phyloP scores from a whole-genome alignment of 92 coral and sea anemone genomes.

The Chrysogorgia sp. region DNA sequence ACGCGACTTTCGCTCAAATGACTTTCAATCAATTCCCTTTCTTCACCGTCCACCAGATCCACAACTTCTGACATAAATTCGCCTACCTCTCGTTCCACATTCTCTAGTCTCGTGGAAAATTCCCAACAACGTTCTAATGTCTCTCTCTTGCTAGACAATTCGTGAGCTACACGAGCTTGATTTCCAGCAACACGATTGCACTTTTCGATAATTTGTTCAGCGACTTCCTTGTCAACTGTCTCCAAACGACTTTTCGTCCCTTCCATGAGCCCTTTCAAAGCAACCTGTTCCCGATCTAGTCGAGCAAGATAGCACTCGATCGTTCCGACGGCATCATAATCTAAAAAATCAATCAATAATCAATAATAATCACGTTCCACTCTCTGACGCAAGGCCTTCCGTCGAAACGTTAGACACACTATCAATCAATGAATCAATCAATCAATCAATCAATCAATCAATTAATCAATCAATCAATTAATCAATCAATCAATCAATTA shows the following conservation, averaged over 20 bases:
- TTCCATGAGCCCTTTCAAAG: slow-evolving; percentile 52
- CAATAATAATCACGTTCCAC: too few species aligned
- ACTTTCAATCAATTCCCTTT: slow-evolving; percentile 43
- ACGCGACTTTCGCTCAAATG: slow-evolving; percentile 37
- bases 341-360: too few species aligned
- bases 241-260: slow-evolving; percentile 64
- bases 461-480: too few species aligned
- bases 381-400: too few species aligned
- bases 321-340: slow-evolving; percentile 4
- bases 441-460: too few species aligned
- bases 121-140: slow-evolving; percentile 48
- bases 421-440: too few species aligned
- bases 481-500: too few species aligned
- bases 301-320: slow-evolving; percentile 19
- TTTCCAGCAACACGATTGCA: slow-evolving; percentile 55
- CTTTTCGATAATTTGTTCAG: slow-evolving; percentile 49
- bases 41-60: slow-evolving; percentile 57
- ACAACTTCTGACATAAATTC: slow-evolving; percentile 56
- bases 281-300: slow-evolving; percentile 48
- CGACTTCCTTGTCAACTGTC: slow-evolving; percentile 50
- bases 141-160: slow-evolving; percentile 43
- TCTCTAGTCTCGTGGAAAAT: slow-evolving; percentile 43
- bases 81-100: slow-evolving; percentile 55
- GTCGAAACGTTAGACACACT: too few species aligned
- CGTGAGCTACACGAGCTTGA: slow-evolving; percentile 37